Evolutionary conservation across 2,888 invertebrate genomes (phyloP), one percentile per base, ranked within the genome.

Genomic region (Bombylius major): DNA sequence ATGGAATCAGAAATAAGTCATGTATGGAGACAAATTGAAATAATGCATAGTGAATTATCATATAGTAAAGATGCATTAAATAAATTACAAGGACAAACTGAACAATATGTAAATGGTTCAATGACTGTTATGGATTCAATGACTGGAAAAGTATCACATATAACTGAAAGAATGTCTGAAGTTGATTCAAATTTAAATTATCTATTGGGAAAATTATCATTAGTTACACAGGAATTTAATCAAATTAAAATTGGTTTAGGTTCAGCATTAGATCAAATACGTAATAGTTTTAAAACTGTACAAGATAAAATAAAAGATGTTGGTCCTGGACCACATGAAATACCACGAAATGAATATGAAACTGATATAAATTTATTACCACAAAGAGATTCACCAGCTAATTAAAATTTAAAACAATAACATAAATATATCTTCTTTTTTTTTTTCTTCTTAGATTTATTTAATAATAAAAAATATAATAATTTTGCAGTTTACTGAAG

Each of bases 1-100:
- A 83, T 92, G 67, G 89, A 90, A 64, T 77, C 82, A 13, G 89
- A 89, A 68, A 85, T 91, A 69, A 82, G 85, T 61, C 87, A 89
- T 69, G 90, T 93, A 14, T 92, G 92, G 92, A 77, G 90, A 32
- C 92, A 91, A 71, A 91, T 93, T 63, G 89, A 90, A 60, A 85
- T 88, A 56, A 89, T 93, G 88, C 85, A 88, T 70, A 83, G 85
- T 65, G 89, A 91, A 69, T 82, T 93, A 66, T 83, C 82, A 39
- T 82, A 83, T 58, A 89, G 84, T 67, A 84, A 86, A 50, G 81
- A 80, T 47, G 79, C 86, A 4, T 73, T 93, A n/a, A 84, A 84
- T 59, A 82, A 83, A 62, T 79, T 93, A 46, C 76, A 77, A 76
- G 80, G 82, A 64, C 87, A 86, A 69, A 88, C 89, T 9, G 85